Conservation (phyloP, 2,797 vertebrate genomes). For the Takifugu rubripes region DNA sequence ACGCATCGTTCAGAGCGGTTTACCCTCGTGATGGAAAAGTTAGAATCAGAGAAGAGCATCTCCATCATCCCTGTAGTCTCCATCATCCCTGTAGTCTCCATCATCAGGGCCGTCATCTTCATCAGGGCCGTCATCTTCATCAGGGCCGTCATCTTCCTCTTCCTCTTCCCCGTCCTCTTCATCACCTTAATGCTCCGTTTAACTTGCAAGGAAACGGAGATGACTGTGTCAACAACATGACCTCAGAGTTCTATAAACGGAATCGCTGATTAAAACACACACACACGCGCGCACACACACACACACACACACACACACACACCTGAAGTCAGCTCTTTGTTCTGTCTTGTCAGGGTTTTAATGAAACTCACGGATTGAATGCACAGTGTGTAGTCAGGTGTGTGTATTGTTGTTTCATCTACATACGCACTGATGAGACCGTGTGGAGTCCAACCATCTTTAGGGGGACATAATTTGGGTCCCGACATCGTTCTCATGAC, state of each 20-base stretch:
- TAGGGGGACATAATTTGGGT: no score
- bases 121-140: not conserved
- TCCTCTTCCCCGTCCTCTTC: not conserved
- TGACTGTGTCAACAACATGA: no score
- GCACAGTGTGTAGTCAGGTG: slow-evolving; percentile 19
- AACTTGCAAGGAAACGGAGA: no score
- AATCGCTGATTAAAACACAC: no score
- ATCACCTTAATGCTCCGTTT: not conserved
- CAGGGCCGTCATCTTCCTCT: not conserved
- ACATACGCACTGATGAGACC: no score
- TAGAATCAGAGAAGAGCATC: not conserved
- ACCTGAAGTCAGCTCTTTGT: slow-evolving; percentile 24
- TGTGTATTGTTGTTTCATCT: not conserved
- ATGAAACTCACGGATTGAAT: slow-evolving; percentile 58
- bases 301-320: no score
- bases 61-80: no score
- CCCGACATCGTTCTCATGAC: not conserved
- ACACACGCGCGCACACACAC: no score
- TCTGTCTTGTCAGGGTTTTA: slow-evolving; percentile 67
- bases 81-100: no score
- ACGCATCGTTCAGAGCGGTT: not conserved
- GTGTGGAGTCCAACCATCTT: no score
- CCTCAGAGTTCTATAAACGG: no score
- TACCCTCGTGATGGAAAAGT: not conserved
- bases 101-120: not conserved